Conservation (phyloP, 2,888 invertebrate species). For the Crossocerus cetratus region DNA sequence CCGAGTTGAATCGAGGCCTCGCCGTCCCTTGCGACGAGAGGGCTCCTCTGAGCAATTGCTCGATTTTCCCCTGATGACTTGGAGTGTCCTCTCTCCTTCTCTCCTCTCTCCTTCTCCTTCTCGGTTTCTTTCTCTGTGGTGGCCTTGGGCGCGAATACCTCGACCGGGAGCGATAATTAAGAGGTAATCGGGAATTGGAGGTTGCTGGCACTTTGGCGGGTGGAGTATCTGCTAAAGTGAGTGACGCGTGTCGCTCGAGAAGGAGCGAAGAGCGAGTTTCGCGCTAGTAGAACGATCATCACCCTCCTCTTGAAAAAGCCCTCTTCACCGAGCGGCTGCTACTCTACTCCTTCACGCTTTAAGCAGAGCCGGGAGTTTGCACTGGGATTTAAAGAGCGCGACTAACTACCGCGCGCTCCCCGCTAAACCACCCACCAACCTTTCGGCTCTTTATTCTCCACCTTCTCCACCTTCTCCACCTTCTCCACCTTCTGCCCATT, state of each 20-base stretch:
- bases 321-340: slow-evolving; percentile 5
- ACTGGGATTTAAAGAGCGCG: slow-evolving; percentile 21
- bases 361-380: slow-evolving; percentile 21
- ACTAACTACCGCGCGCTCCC: slow-evolving; percentile 16
- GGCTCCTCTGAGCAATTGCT: too few species aligned
- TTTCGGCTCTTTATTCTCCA: slow-evolving; percentile 35
- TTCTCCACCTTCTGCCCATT: too few species aligned
- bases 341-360: slow-evolving; percentile 11
- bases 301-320: slow-evolving; percentile 5
- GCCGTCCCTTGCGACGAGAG: too few species aligned
- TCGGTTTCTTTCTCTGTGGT: too few species aligned
- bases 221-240: slow-evolving; percentile 4
- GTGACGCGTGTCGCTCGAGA: background rate
- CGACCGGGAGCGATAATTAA: too few species aligned
- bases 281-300: slow-evolving; percentile 11
- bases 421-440: background rate
- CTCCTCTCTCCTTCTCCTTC: too few species aligned
- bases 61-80: too few species aligned
- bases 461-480: too few species aligned
- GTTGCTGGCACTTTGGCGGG: too few species aligned
- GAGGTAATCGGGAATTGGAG: too few species aligned
- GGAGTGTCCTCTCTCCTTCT: too few species aligned
- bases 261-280: background rate
- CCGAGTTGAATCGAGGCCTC: background rate
- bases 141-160: too few species aligned